Evolutionary conservation across 2,797 vertebrate species (phyloP).

Genomic region (Babyrousa celebensis): DNA sequence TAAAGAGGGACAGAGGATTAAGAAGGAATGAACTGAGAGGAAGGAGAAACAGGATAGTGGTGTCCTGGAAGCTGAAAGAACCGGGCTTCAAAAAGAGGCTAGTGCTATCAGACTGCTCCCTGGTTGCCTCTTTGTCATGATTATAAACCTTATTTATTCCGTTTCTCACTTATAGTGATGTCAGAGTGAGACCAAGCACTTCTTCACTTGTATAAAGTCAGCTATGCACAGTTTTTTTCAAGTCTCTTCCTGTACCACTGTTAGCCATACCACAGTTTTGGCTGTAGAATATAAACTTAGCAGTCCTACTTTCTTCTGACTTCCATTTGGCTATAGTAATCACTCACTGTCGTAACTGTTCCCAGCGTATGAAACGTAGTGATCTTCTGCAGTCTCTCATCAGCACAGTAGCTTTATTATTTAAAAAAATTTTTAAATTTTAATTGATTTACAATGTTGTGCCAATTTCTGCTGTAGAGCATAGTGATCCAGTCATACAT

Average conservation of each 20-base stretch:
- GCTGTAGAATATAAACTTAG: background rate
- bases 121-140: background rate
- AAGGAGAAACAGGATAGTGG: background rate
- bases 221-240: background rate
- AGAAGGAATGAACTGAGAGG: background rate
- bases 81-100: background rate
- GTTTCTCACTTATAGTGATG: background rate
- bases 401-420: slow-evolving; percentile 12
- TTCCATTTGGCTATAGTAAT: background rate
- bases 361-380: background rate
- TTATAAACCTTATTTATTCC: slow-evolving; percentile 8
- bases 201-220: background rate
- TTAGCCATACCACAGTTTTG: background rate
- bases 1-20: background rate
- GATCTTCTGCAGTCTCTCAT: background rate
- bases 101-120: background rate
- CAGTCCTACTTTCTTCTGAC: background rate
- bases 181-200: background rate
- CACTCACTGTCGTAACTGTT: background rate
- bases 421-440: too few relatives aligned
- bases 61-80: background rate
- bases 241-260: background rate
- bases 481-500: too few relatives aligned
- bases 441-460: too few relatives aligned
- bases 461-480: too few relatives aligned